Evolutionary conservation across 2,113 vertebrate genomes (phyloP), one percentile per base, ranked within the genome.

Genomic region (Hippocampus barbouri): DNA sequence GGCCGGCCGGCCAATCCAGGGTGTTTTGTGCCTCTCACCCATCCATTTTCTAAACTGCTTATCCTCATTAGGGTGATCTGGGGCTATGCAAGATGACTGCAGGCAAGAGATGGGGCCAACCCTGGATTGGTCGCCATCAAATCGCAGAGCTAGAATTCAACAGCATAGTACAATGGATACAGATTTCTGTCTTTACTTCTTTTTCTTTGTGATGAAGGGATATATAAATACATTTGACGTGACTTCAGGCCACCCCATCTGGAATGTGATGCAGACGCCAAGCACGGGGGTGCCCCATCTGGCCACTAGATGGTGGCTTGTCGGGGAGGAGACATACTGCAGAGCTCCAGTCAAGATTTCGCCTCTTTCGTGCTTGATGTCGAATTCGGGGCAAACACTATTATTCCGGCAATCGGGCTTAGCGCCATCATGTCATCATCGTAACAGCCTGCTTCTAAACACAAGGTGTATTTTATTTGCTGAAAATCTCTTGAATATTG

Each of bases 271-370:
- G 38, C 53, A 47, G 43, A 34, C 12, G 12, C 40, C 1, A 14
- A 30, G 25, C 25, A 61, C 3, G n/a, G 27, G 66, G 60, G 51
- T 72, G 56, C 56, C 64, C 27, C 15, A 1, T 20, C 45, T 51
- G 60, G 38, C 78, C 78, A 83, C 81, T 73, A 80, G 75, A 73
- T 77, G 75, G 72, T 71, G 59, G 70, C 56, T 78, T 51, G 51
- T 54, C 41, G 64, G 56, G 56, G 57, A 16, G 25, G 59, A 34
- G 15, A 4, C 67, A 21, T 7, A 23, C 25, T 75, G 66, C 66
- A 51, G 21, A 66, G 41, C 47, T 21, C 40, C 18, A 16, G 34
- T 43, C n/a, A 43, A 67, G 66, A 51, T 8, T 67, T 25, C 5
- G 5, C 25, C 25, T 49, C 40, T 65, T 65, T 45, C 15, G n/a